Evolutionary conservation across 2,888 invertebrate species (phyloP), one percentile per base, ranked within the genome.

Genomic region (Cataglyphis cursor): DNA sequence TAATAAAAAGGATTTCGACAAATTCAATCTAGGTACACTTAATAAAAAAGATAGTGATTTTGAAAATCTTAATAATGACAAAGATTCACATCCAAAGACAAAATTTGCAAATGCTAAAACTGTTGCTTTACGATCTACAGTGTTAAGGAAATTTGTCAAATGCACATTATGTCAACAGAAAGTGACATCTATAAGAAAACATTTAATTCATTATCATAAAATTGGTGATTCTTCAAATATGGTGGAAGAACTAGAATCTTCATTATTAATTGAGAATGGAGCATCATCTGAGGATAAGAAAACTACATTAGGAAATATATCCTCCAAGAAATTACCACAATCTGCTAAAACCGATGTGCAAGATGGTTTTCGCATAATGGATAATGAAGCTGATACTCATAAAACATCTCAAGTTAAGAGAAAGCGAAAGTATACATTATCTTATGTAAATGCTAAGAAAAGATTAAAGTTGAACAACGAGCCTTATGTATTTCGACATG

Each of bases 141-240:
- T 5, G 12, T 12, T 24, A n/a, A 28, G 0, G 41, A 24, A 21
- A 0, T 18, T 21, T 28, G 54, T 31, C 28, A 76, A 38, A 59
- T 95, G 95, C 82, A 44, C 90, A 21, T 87, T 94, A 6, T 95
- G 95, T 76, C 89, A 91, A 31, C 84, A 88, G 8, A 15, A 70
- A 0, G 91, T 89, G 44, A 91, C 85, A 44, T 90, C 93, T 81
- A 89, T 95, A 9, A 85, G 80, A 10, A 89, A 86, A 31, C 95
- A 95, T 80, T 89, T 94, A 51, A 87, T 86, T 18, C 90, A 90
- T 28, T 95, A 94, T 81, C 95, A 95, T 82, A 94, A 94, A 85
- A 93, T 95, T 72, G 84, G 87, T 18, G 90, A 88, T 65, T 85
- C 93, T 0, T 91, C 91, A 1, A 76, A 81, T 18, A 85, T 93